phyloP scores from a whole-genome alignment of 1,140 invertebrate species.

The Drosophila malerkotliana region DNA sequence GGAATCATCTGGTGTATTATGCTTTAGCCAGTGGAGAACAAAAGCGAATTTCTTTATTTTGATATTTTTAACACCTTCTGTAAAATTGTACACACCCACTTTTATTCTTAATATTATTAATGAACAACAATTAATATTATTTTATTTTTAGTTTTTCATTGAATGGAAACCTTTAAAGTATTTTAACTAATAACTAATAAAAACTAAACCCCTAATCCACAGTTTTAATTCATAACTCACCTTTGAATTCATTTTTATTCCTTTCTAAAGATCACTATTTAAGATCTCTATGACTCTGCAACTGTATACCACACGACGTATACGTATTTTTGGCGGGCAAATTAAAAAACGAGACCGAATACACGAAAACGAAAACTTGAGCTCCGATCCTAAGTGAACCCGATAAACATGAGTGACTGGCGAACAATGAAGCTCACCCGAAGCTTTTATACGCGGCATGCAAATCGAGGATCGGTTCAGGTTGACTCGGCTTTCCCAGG shows the following conservation, averaged over 20 bases:
- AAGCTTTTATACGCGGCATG: conserved; percentile 69
- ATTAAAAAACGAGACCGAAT: neutral
- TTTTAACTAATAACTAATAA: neutral
- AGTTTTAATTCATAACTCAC: conserved; percentile 22
- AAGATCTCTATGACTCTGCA: neutral
- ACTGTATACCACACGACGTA: conserved; percentile 54
- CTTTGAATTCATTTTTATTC: conserved; percentile 30
- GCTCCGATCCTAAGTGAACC: conserved; percentile 40
- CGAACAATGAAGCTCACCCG: conserved; percentile 56
- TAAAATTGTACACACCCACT: conserved; percentile 48
- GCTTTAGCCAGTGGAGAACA: conserved; percentile 62
- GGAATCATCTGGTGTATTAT: conserved; percentile 42
- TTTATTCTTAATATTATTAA: conserved; percentile 13
- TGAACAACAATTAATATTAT: neutral
- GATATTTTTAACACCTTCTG: conserved; percentile 65
- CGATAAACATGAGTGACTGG: conserved; percentile 58
- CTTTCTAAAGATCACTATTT: conserved; percentile 8
- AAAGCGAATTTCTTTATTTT: conserved; percentile 66
- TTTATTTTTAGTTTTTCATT: conserved; percentile 1
- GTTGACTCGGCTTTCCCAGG: conserved; percentile 37
- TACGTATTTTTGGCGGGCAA: conserved; percentile 65
- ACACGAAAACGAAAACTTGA: conserved; percentile 11
- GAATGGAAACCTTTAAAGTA: neutral
- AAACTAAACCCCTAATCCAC: neutral
- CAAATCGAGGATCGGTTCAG: conserved; percentile 44